Percentiles rank a stretch among this genome's conserved stretches.
These are phyloP conservation scores for Bovichtus diacanthus DNA, from an alignment of 2,797 vertebrate genomes.

Conservation along the genomic window DNA sequence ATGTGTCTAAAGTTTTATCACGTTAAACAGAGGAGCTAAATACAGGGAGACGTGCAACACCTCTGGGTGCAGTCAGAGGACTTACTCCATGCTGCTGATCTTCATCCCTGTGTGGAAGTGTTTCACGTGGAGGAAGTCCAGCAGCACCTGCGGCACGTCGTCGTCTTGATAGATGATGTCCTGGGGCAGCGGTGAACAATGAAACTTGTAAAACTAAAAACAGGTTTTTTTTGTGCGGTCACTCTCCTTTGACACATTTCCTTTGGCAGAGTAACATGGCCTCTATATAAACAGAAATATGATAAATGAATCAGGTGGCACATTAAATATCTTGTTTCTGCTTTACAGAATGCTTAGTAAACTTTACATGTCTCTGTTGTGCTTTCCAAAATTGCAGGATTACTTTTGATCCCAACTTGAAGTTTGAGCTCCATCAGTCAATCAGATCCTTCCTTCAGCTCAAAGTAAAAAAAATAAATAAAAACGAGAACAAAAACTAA, in stretches of 20 bases:
- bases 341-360: neutral
- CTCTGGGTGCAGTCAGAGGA: constrained; percentile 5
- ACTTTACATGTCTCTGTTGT: neutral
- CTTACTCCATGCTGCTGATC: constrained; percentile 80
- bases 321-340: neutral
- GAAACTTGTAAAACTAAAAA: neutral
- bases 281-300: neutral
- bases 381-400: neutral
- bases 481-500: neutral
- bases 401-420: neutral
- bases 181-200: constrained; percentile 47
- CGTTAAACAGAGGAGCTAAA: constrained; percentile 47
- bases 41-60: constrained; percentile 10
- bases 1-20: constrained; percentile 33
- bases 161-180: constrained; percentile 82
- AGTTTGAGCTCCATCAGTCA: no score
- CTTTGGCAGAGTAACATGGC: neutral
- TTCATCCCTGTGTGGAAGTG: constrained; percentile 85
- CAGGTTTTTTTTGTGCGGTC: neutral
- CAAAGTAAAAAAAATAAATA: no score
- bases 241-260: neutral
- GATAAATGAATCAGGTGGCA: neutral
- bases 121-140: constrained; percentile 86
- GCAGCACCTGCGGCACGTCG: constrained; percentile 83
- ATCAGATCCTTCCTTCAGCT: no score